Base-by-base conservation (phyloP, 1,140 invertebrate genomes). In the Agrilus planipennis region DNA sequence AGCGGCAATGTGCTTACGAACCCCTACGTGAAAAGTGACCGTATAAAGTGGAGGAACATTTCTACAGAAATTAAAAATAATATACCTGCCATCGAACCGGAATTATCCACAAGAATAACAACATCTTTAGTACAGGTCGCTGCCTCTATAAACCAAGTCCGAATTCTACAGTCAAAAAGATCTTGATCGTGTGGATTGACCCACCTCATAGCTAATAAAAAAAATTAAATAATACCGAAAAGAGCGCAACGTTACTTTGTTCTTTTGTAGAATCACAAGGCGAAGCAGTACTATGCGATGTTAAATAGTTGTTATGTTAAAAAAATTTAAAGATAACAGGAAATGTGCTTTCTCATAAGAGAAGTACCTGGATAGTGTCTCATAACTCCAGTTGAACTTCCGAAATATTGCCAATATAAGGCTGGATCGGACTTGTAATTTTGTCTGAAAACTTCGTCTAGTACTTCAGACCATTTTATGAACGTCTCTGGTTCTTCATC, bases 51-150 rank as follows among this genome's bases (percentile, higher is more conserved):
- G 17, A 4, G 20, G n/a, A n/a, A n/a, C n/a, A n/a, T n/a, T n/a
- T n/a, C n/a, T n/a, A n/a, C n/a, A n/a, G n/a, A n/a, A n/a, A n/a
- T 18, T n/a, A 20, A 16, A 31, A 29, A 7, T 29, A 28, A 34
- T 39, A 38, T 73, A 18, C 95, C 95, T 15, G 81, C 84, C 96
- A 99, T 99, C 10, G 93, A 97, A n/a, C 95, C 96, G 41, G 89
- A 89, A 25, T 77, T 79, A 60, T 99, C 96, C 27, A 99, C 71
- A 16, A 99, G 65, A 44, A 99, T 94, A 15, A 99, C 77, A 46
- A 99, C 80, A 58, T 99, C 93, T 65, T 99, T 99, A 7, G 92
- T 91, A 50, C 90, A 93, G 0, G 92, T 94, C 0, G 94, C 89
- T 1, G 94, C 93, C 65, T 95, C 85, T 44, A 98, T 93, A 61